These are phyloP conservation scores for Amphimallon solstitiale DNA, from an alignment of 2,888 invertebrate species.

Conservation along the genomic window DNA sequence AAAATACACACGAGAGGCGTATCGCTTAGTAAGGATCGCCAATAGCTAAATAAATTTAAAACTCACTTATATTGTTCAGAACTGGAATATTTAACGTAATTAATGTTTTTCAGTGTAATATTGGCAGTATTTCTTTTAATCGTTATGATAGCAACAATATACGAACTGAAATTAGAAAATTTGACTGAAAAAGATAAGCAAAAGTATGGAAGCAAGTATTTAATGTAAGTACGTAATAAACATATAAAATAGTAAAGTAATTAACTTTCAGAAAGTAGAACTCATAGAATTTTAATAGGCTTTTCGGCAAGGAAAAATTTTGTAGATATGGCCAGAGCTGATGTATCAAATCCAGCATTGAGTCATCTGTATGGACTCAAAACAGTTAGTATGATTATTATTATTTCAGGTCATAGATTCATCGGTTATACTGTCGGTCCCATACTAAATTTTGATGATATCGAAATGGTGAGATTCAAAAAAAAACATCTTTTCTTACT, in stretches of 20 bases:
- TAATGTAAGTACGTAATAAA: not conserved
- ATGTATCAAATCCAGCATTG: conserved; percentile 62
- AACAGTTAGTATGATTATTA: conserved; percentile 67
- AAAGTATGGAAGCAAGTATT: conserved; percentile 27
- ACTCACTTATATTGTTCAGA: no score
- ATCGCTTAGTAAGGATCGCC: no score
- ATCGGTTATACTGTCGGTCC: conserved; percentile 68
- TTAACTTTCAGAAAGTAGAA: conserved; percentile 49
- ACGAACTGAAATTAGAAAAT: not conserved
- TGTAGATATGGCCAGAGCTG: conserved; percentile 60
- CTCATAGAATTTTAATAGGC: conserved; percentile 49
- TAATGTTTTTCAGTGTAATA: no score
- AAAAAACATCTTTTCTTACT: not conserved
- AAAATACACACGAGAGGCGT: no score
- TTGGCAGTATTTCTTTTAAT: no score
- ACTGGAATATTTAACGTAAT: no score
- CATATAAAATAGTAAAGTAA: not conserved
- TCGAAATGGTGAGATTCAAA: conserved; percentile 64
- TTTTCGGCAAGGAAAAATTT: conserved; percentile 59
- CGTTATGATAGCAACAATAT: no score
- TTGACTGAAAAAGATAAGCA: conserved; percentile 50
- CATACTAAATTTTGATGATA: conserved; percentile 66
- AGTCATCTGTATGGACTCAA: conserved; percentile 70
- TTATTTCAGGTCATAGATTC: conserved; percentile 68
- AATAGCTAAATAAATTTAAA: no score